Evolutionary conservation across 1,140 invertebrate genomes (phyloP).

Genomic region (Anthonomus grandis): DNA sequence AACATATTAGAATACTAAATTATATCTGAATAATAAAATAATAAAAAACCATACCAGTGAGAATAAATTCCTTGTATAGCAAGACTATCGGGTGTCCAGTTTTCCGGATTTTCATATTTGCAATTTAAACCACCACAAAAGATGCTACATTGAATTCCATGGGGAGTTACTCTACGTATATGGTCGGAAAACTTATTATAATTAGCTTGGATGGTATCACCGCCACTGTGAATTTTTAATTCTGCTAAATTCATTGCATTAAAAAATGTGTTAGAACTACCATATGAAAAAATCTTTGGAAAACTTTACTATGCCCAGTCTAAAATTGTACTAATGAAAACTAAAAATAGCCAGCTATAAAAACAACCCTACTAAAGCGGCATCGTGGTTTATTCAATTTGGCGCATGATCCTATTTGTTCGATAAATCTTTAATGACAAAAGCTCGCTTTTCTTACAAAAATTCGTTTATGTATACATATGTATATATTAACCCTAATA

Average conservation of each 20-base stretch:
- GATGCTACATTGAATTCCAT: conserved; percentile 68
- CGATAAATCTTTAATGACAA: conserved; percentile 17
- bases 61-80: conserved; percentile 78
- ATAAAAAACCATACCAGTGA: conserved; percentile 64
- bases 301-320: conserved; percentile 3
- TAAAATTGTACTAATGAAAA: conserved; percentile 18
- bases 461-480: no score
- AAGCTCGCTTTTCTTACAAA: no score
- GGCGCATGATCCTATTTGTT: conserved; percentile 29
- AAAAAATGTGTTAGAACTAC: background rate
- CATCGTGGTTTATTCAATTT: conserved; percentile 7
- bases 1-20: background rate
- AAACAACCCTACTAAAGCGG: conserved; percentile 5
- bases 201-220: conserved; percentile 39
- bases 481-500: no score
- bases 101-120: conserved; percentile 71
- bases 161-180: conserved; percentile 55
- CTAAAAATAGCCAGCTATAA: conserved; percentile 6
- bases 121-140: conserved; percentile 80
- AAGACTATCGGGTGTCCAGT: conserved; percentile 63
- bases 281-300: conserved; percentile 9
- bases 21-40: background rate
- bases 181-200: conserved; percentile 47
- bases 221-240: conserved; percentile 17
- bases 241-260: conserved; percentile 27